Conservation (phyloP, 2,113 vertebrate genomes). For the Benitochromis conjunctus region DNA sequence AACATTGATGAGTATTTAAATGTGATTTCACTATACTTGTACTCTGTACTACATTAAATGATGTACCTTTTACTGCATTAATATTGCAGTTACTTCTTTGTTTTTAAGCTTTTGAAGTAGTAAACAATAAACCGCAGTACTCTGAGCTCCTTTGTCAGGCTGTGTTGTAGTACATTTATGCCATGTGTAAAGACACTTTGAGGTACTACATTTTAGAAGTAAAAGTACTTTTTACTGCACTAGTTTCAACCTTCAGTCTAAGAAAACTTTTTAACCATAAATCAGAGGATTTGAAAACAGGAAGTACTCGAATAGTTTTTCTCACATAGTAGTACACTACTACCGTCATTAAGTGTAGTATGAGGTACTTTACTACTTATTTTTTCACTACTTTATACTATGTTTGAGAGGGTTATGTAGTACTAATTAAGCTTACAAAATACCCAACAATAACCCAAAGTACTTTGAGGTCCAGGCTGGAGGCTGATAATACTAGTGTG, state of each 20-base stretch:
- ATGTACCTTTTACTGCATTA: not conserved
- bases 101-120: not conserved
- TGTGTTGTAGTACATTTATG: not conserved
- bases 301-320: not conserved
- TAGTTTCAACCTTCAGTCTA: not conserved
- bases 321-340: not conserved
- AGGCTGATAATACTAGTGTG: not conserved
- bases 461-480: not conserved
- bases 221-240: not conserved
- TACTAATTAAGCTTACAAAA: not conserved
- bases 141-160: too few relatives aligned
- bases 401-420: not conserved
- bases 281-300: not conserved
- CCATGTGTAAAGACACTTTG: not conserved
- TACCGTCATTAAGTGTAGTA: not conserved
- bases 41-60: not conserved
- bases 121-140: not conserved
- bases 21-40: not conserved
- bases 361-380: not conserved
- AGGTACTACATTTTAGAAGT: not conserved
- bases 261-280: not conserved
- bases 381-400: not conserved
- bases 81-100: not conserved
- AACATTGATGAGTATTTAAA: not conserved
- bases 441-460: not conserved